These are phyloP conservation scores for Cheilosia vulpina DNA, from an alignment of 2,888 invertebrate species.

Conservation along the genomic window DNA sequence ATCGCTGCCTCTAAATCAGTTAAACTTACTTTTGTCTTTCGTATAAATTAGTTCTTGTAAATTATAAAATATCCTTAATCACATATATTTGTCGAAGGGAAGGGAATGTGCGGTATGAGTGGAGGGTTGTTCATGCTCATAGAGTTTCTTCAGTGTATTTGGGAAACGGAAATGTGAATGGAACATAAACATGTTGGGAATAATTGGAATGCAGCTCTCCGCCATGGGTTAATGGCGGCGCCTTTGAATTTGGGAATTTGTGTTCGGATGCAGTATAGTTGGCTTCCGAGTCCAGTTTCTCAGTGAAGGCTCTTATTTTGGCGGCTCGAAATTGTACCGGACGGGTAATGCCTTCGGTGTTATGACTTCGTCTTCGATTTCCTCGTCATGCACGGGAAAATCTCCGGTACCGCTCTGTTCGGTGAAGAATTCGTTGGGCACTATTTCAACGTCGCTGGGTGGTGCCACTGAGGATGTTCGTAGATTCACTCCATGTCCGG, in stretches of 20 bases:
- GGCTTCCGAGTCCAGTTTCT: background rate
- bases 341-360: slow-evolving; percentile 84
- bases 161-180: slow-evolving; percentile 12
- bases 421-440: slow-evolving; percentile 82
- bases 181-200: slow-evolving; percentile 35
- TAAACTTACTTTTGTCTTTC: slow-evolving; percentile 51
- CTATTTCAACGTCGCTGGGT: slow-evolving; percentile 82
- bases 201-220: slow-evolving; percentile 44
- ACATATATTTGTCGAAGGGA: slow-evolving; percentile 67
- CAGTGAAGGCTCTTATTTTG: slow-evolving; percentile 78
- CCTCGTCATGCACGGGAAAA: slow-evolving; percentile 82
- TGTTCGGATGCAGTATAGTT: background rate
- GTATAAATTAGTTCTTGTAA: slow-evolving; percentile 69
- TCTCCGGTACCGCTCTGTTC: slow-evolving; percentile 81
- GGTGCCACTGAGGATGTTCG: slow-evolving; percentile 76
- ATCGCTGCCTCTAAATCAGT: slow-evolving; percentile 56
- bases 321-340: slow-evolving; percentile 81
- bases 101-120: slow-evolving; percentile 31
- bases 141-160: slow-evolving; percentile 35
- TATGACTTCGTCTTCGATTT: slow-evolving; percentile 83
- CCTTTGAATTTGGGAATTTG: slow-evolving; percentile 3
- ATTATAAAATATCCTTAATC: slow-evolving; percentile 74
- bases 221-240: background rate
- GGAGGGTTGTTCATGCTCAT: slow-evolving; percentile 30
- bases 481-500: slow-evolving; percentile 64